Percentiles rank a stretch among this genome's conserved stretches.
Evolutionary conservation across 1,140 invertebrate genomes (phyloP).

Genomic region (Caenorhabditis tropicalis): DNA sequence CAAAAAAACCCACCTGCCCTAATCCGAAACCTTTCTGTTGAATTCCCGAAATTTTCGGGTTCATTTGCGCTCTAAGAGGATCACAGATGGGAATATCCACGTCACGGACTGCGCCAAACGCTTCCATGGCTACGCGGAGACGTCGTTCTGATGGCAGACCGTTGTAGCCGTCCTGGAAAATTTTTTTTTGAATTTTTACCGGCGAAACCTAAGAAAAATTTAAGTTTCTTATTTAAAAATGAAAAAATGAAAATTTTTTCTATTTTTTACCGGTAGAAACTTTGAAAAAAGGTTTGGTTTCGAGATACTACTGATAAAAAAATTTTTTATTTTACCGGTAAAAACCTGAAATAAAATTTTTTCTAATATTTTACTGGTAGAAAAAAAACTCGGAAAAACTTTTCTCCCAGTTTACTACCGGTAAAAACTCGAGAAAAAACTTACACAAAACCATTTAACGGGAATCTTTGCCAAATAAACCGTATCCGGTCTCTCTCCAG

Average conservation of each 20-base stretch:
- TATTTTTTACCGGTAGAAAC: too few relatives aligned
- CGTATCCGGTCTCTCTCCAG: conserved; percentile 49
- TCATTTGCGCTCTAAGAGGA: conserved; percentile 40
- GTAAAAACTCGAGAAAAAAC: too few relatives aligned
- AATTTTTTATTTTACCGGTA: too few relatives aligned
- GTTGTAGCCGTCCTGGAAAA: conserved; percentile 44
- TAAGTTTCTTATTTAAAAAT: too few relatives aligned
- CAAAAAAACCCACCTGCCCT: conserved; percentile 40
- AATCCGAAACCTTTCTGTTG: conserved; percentile 50
- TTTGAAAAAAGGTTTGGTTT: too few relatives aligned
- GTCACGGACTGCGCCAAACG: conserved; percentile 5
- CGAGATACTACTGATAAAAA: too few relatives aligned
- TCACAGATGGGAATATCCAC: conserved; percentile 51
- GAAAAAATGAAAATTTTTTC: too few relatives aligned
- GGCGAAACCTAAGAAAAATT: too few relatives aligned
- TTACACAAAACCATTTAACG: conserved; percentile 52
- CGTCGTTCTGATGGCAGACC: conserved; percentile 30
- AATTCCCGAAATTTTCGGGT: conserved; percentile 37
- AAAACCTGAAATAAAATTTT: background rate
- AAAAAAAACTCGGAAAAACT: too few relatives aligned
- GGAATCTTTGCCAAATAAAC: conserved; percentile 49
- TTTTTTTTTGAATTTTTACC: too few relatives aligned
- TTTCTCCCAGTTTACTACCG: too few relatives aligned
- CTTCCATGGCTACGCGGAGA: conserved; percentile 28
- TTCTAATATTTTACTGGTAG: too few relatives aligned